Evolutionary conservation across 2,888 invertebrate genomes (phyloP), one percentile per base, ranked within the genome.

Genomic region (Osmoderma eremita): DNA sequence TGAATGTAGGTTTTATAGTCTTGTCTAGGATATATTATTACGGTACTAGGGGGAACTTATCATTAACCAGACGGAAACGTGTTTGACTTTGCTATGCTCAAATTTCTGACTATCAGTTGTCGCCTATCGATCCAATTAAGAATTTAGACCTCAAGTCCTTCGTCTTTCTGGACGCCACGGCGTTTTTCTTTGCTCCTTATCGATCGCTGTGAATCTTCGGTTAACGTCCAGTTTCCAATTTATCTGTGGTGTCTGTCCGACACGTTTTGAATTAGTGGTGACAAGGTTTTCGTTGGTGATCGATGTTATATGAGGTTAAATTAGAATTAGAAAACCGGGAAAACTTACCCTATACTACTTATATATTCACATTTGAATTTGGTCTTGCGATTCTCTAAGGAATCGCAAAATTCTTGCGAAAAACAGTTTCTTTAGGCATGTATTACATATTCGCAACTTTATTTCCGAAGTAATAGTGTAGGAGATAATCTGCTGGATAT

Each of bases 51-150:
- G 58, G 24, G 45, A 15, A 58, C 42, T 58, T 58, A 58, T 45
- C 58, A 61, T 45, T 41, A 45, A 61, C 45, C 45, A 61, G 45
- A 61, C 58, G 58, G 45, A 61, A 63, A 63, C 51, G 51, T 63
- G 63, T 63, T 53, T 63, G 24, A 51, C 51, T 63, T 63, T 51
- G 51, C 51, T 63, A 63, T 53, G 63, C 63, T 63, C 63, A 63
- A 51, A 63, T 63, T 63, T 63, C 69, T 67, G 69, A 69, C 67
- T 65, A 69, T 69, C 68, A 70, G 67, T 63, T 65, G 67, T 68
- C 70, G 64, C 22, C 65, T 65, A 67, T 68, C 64, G 68, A 67
- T 71, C 71, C 70, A 71, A 71, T 71, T 71, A 71, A 71, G 68
- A 64, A 65, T 61, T 61, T 61, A 61, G 45, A 61, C 45, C 45